Evolutionary conservation across 2,113 vertebrate species (phyloP).

Genomic region (Pelecanus crispus): DNA sequence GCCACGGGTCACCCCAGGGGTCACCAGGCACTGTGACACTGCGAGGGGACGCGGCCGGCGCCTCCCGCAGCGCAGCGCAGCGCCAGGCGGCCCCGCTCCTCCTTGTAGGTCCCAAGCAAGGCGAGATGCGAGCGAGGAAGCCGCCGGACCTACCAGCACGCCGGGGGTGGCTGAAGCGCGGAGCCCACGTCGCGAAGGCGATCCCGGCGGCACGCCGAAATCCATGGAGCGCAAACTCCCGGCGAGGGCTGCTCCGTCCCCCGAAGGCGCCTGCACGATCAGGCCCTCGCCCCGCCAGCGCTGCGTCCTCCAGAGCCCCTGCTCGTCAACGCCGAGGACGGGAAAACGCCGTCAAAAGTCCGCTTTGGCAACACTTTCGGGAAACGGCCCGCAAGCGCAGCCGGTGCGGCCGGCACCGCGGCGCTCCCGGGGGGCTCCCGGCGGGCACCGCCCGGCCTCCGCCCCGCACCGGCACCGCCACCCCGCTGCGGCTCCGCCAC

Average conservation of each 20-base stretch:
- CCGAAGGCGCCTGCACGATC: background rate
- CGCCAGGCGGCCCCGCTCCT: background rate
- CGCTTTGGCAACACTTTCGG: background rate
- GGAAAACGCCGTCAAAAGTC: background rate
- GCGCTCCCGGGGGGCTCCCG: background rate
- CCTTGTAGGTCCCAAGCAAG: no score
- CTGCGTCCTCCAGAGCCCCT: background rate
- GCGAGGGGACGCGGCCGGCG: background rate
- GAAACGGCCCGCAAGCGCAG: background rate
- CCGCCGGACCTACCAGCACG: background rate
- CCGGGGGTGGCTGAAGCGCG: background rate
- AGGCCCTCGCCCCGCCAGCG: background rate
- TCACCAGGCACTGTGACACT: rapidly evolving
- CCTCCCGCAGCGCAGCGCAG: background rate
- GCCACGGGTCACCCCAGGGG: background rate
- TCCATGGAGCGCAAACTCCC: background rate
- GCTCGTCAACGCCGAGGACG: background rate
- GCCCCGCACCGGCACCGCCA: background rate
- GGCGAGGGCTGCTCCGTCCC: background rate
- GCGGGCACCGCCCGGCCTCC: background rate
- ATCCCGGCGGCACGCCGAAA: background rate
- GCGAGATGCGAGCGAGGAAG: rapidly evolving
- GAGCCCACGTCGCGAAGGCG: background rate
- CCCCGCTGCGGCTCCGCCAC: background rate
- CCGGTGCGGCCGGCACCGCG: background rate